phyloP scores from a whole-genome alignment of 2,888 invertebrate genomes.

The Pristionchus entomophagus region DNA sequence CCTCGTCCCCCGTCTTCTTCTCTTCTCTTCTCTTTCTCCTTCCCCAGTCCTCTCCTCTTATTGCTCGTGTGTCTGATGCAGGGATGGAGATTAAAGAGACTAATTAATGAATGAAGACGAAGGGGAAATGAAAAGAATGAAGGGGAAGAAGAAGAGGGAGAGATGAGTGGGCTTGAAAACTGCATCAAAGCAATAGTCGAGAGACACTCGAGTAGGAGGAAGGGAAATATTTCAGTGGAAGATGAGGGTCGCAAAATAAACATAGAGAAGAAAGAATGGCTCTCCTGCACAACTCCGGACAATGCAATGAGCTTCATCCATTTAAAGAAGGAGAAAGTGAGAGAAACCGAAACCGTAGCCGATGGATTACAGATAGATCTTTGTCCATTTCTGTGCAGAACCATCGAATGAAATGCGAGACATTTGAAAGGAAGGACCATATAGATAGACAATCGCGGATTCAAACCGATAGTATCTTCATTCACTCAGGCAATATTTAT shows the following conservation, averaged over 20 bases:
- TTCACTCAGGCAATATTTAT: neutral
- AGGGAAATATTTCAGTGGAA: no score
- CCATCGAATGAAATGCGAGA: no score
- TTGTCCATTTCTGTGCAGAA: no score
- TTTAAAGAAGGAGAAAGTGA: no score
- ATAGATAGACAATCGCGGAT: neutral
- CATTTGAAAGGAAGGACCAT: neutral
- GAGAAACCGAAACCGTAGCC: no score
- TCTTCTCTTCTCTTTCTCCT: neutral
- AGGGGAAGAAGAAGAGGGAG: neutral
- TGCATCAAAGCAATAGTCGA: neutral
- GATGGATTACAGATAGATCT: no score
- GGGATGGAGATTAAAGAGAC: conserved; percentile 20
- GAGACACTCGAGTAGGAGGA: no score
- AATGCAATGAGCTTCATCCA: no score
- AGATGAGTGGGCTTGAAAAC: conserved; percentile 6
- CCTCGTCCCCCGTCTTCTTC: neutral
- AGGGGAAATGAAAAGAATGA: neutral
- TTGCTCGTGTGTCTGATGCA: conserved; percentile 17
- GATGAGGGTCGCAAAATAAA: neutral
- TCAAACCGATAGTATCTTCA: conserved; percentile 14
- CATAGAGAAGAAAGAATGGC: neutral
- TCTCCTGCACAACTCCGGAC: no score
- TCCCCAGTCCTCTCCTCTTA: conserved; percentile 16
- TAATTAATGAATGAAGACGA: conserved; percentile 4